A percentile compares a stretch with the other conserved stretches of the same genome.
These are phyloP conservation scores for Thera obeliscata DNA, from an alignment of 2,888 invertebrate genomes.

Conservation along the genomic window DNA sequence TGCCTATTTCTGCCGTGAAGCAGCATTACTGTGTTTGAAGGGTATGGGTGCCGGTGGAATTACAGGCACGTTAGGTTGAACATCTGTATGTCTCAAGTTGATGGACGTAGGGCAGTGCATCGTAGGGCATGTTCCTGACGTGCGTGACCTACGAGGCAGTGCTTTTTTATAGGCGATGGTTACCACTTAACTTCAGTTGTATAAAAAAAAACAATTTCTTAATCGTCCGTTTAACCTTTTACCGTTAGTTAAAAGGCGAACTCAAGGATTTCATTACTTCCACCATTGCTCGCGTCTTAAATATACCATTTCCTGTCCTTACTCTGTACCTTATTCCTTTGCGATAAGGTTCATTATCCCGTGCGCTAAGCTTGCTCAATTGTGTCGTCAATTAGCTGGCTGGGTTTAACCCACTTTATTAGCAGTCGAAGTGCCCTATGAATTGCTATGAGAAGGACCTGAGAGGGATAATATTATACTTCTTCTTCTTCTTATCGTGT, in stretches of 20 bases:
- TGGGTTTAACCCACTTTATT: slow-evolving; percentile 15
- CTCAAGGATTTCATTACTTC: slow-evolving; percentile 4
- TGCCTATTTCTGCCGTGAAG: too few species aligned
- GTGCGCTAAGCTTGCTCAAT: background rate
- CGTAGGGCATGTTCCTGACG: too few species aligned
- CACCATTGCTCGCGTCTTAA: slow-evolving; percentile 12
- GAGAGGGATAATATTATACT: background rate
- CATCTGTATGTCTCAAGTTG: too few species aligned
- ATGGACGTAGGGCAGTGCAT: too few species aligned
- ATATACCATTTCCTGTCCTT: background rate
- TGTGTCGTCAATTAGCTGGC: slow-evolving; percentile 14
- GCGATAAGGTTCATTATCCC: background rate
- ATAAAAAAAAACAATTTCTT: background rate
- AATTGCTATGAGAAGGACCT: background rate
- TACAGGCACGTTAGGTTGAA: too few species aligned
- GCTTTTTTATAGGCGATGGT: too few species aligned
- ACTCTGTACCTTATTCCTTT: background rate
- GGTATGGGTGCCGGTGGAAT: too few species aligned
- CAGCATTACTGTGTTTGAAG: too few species aligned
- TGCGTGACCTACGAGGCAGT: too few species aligned
- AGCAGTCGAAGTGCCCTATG: slow-evolving; percentile 13
- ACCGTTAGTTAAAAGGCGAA: background rate
- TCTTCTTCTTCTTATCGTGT: too few species aligned
- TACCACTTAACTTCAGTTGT: too few species aligned
- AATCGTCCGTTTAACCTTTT: background rate